phyloP scores from a whole-genome alignment of 2,888 invertebrate genomes.

The Liposcelis brunnea region DNA sequence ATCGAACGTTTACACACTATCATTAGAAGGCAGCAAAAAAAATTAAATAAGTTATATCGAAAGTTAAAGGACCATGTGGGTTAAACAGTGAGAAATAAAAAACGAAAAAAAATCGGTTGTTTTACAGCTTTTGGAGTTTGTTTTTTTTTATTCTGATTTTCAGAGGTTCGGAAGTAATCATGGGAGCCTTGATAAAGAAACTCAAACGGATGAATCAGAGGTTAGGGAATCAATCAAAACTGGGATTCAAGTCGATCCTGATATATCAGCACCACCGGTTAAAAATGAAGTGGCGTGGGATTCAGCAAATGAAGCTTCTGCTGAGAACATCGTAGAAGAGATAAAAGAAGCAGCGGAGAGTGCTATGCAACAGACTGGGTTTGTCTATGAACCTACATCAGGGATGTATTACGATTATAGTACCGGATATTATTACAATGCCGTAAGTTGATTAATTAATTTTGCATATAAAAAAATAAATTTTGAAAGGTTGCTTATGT shows the following conservation, averaged over 20 bases:
- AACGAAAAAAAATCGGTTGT: neutral
- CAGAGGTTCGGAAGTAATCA: neutral
- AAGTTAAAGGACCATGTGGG: constrained; percentile 35
- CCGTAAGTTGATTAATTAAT: constrained; percentile 44
- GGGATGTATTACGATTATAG: constrained; percentile 79
- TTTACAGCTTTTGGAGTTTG: neutral
- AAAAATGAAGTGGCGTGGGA: constrained; percentile 16
- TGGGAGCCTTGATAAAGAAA: neutral
- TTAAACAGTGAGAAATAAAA: constrained; percentile 10
- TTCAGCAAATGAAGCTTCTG: constrained; percentile 13
- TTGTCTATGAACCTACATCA: constrained; percentile 71
- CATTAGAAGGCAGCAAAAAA: constrained; percentile 37
- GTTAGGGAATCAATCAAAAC: neutral
- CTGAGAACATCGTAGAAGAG: constrained; percentile 45
- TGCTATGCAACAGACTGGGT: constrained; percentile 54
- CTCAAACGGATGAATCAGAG: neutral
- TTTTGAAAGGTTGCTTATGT: constrained; percentile 10
- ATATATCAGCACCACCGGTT: neutral
- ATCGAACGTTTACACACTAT: constrained; percentile 38
- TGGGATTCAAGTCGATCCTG: too few species aligned
- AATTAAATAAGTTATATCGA: constrained; percentile 39
- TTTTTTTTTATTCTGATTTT: constrained; percentile 2
- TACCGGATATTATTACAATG: constrained; percentile 80
- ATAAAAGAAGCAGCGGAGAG: constrained; percentile 60
- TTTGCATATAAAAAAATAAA: constrained; percentile 1